These are phyloP conservation scores for Drymonia ruficornis DNA, from an alignment of 2,888 invertebrate species.

Conservation along the genomic window DNA sequence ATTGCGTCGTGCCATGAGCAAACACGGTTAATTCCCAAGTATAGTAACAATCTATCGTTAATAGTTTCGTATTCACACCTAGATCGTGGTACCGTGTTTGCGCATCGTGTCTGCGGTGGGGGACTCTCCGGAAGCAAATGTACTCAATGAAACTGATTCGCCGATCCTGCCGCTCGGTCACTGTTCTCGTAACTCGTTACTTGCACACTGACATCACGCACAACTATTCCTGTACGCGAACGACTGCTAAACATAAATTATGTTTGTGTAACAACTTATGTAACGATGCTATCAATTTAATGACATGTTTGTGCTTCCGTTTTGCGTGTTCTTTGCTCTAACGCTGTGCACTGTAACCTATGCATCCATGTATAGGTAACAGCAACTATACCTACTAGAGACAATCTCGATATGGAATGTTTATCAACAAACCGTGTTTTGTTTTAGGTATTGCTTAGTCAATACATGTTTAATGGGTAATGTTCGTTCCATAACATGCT, in stretches of 20 bases:
- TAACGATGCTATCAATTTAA: slow-evolving; percentile 9
- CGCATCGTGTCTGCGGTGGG: slow-evolving; percentile 57
- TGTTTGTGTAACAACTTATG: neutral
- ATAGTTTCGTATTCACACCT: slow-evolving; percentile 10
- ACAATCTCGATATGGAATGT: too few relatives aligned
- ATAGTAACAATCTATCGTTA: neutral
- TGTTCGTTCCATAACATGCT: too few relatives aligned
- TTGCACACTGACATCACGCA: slow-evolving; percentile 26
- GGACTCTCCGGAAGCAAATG: slow-evolving; percentile 77
- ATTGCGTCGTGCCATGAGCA: too few relatives aligned
- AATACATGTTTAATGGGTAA: too few relatives aligned
- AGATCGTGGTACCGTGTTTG: slow-evolving; percentile 20
- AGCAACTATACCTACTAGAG: too few relatives aligned
- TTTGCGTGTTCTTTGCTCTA: neutral
- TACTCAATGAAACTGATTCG: slow-evolving; percentile 77
- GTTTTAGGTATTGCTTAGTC: too few relatives aligned
- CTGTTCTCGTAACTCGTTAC: slow-evolving; percentile 82
- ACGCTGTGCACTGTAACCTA: neutral
- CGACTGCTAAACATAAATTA: slow-evolving; percentile 4
- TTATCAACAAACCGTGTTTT: too few relatives aligned
- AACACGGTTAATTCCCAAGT: too few relatives aligned
- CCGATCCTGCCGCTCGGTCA: slow-evolving; percentile 74
- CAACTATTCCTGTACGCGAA: neutral
- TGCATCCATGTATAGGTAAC: neutral
- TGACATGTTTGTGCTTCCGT: slow-evolving; percentile 14